phyloP scores from a whole-genome alignment of 2,888 invertebrate genomes.

The Netelia virgata region DNA sequence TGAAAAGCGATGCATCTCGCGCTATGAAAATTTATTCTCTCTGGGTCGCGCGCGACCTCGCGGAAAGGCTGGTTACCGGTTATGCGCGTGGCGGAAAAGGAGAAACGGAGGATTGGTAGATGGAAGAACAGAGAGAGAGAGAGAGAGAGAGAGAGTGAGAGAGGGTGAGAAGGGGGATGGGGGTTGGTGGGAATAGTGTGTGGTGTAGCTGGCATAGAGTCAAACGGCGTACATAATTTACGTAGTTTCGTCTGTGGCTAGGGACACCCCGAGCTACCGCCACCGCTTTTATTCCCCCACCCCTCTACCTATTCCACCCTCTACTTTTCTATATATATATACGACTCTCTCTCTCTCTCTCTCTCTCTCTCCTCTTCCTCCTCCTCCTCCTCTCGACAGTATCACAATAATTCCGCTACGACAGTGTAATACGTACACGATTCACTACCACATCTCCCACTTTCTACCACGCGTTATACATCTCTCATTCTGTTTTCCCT shows the following conservation, averaged over 20 bases:
- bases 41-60: conserved; percentile 69
- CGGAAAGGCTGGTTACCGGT: conserved; percentile 66
- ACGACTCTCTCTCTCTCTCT: conserved; percentile 2
- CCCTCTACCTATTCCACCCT: conserved; percentile 8
- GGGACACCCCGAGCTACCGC: conserved; percentile 66
- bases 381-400: conserved; percentile 31
- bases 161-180: conserved; percentile 61
- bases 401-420: conserved; percentile 66
- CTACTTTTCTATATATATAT: neutral
- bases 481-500: conserved; percentile 8
- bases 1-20: conserved; percentile 67
- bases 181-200: conserved; percentile 72
- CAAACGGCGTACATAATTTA: conserved; percentile 83
- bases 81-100: conserved; percentile 59
- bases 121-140: conserved; percentile 12
- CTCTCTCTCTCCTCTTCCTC: neutral
- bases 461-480: conserved; percentile 1
- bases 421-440: conserved; percentile 53
- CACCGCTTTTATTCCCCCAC: conserved; percentile 34
- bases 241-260: conserved; percentile 79
- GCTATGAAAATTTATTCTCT: conserved; percentile 79
- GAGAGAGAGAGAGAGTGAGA: conserved; percentile 46
- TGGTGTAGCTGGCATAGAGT: conserved; percentile 81
- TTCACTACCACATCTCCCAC: conserved; percentile 54
- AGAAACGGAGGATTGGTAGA: neutral